phyloP scores from a whole-genome alignment of 1,140 invertebrate species.

The Neuroterus valhalla region DNA sequence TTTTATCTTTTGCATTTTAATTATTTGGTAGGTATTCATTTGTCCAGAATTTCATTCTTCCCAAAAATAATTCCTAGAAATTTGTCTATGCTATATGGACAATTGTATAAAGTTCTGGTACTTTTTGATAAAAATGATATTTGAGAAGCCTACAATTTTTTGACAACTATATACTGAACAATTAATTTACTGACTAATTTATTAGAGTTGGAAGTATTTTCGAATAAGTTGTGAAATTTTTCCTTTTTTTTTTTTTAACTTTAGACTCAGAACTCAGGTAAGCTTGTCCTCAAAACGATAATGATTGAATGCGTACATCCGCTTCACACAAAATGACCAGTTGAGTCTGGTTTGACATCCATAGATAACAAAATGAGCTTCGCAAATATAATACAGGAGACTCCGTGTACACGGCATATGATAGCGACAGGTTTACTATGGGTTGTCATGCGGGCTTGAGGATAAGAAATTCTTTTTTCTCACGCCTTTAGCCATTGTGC shows the following conservation, averaged over 20 bases:
- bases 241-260: not conserved
- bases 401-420: slow-evolving; percentile 52
- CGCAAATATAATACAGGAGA: slow-evolving; percentile 58
- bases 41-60: too few relatives aligned
- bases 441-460: slow-evolving; percentile 2
- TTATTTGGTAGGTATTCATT: too few relatives aligned
- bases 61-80: too few relatives aligned
- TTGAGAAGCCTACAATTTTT: too few relatives aligned
- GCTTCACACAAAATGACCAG: slow-evolving; percentile 38
- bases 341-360: slow-evolving; percentile 45
- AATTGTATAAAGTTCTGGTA: too few relatives aligned
- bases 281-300: not conserved
- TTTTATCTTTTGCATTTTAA: too few relatives aligned
- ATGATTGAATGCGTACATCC: slow-evolving; percentile 7
- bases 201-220: not conserved
- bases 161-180: too few relatives aligned
- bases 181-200: too few relatives aligned
- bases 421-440: slow-evolving; percentile 42
- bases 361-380: slow-evolving; percentile 48
- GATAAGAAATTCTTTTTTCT: slow-evolving; percentile 27
- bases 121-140: too few relatives aligned
- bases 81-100: too few relatives aligned
- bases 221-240: not conserved
- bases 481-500: slow-evolving; percentile 14
- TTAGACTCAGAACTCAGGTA: not conserved